A percentile compares a stretch with the other conserved stretches of the same genome.
phyloP scores from a whole-genome alignment of 2,888 invertebrate species.

The Drosophila tanythrix region DNA sequence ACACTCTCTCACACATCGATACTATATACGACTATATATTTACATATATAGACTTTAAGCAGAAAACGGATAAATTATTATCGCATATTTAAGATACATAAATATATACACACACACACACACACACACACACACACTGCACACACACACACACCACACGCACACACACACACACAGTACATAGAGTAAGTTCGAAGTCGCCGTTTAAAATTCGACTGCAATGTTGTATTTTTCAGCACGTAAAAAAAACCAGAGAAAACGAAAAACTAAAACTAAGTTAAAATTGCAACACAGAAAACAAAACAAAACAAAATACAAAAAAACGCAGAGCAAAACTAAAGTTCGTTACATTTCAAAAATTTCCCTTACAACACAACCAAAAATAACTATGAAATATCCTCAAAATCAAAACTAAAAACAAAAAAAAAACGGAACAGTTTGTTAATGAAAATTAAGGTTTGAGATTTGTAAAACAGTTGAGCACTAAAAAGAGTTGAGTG shows the following conservation, averaged over 20 bases:
- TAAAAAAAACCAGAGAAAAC: constrained; percentile 28
- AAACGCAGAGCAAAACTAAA: constrained; percentile 36
- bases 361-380: constrained; percentile 16
- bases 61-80: constrained; percentile 38
- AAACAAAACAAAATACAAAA: constrained; percentile 7
- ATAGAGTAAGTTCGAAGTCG: constrained; percentile 14
- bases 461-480: constrained; percentile 51
- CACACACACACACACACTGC: constrained; percentile 6
- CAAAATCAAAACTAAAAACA: constrained; percentile 11
- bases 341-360: constrained; percentile 60
- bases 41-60: constrained; percentile 67
- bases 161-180: constrained; percentile 18
- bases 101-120: constrained; percentile 16
- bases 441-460: constrained; percentile 63
- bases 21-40: constrained; percentile 55
- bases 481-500: constrained; percentile 28
- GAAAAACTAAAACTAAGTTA: constrained; percentile 39
- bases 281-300: constrained; percentile 4
- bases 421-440: constrained; percentile 58
- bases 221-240: constrained; percentile 76
- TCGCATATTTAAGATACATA: constrained; percentile 37
- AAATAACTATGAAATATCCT: constrained; percentile 31
- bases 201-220: constrained; percentile 59
- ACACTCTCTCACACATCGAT: constrained; percentile 13
- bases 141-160: constrained; percentile 1